A percentile compares a stretch with the other conserved stretches of the same genome.
Evolutionary conservation across 2,888 invertebrate species (phyloP).

Genomic region (Diarsia dahlii): DNA sequence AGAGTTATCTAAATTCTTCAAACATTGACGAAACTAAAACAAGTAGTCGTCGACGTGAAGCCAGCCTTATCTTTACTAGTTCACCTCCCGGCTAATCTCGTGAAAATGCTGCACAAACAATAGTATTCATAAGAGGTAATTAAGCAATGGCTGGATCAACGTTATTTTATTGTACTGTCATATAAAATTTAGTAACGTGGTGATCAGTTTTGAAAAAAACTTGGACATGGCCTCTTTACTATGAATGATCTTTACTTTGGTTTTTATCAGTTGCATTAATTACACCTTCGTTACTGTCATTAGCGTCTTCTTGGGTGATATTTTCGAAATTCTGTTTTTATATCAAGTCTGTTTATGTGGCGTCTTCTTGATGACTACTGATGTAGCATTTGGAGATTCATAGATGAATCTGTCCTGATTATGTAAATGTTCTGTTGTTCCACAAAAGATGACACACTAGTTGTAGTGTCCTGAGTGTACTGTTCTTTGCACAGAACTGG

Average conservation of each 20-base stretch:
- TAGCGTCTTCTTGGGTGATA: not conserved
- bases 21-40: conserved; percentile 79
- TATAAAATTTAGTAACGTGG: conserved; percentile 32
- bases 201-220: conserved; percentile 24
- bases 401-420: too few relatives aligned
- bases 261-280: not conserved
- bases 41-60: conserved; percentile 69
- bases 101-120: conserved; percentile 75
- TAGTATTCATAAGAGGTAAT: conserved; percentile 71
- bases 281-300: not conserved
- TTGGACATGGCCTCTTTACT: conserved; percentile 4
- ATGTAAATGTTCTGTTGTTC: too few relatives aligned
- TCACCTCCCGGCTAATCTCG: conserved; percentile 74
- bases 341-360: not conserved
- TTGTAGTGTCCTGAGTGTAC: too few relatives aligned
- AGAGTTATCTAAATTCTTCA: conserved; percentile 69
- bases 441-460: too few relatives aligned
- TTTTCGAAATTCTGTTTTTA: not conserved
- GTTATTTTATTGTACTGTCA: conserved; percentile 53
- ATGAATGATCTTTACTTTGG: not conserved
- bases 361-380: too few relatives aligned
- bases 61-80: conserved; percentile 75
- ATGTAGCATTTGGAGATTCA: too few relatives aligned
- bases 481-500: too few relatives aligned
- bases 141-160: conserved; percentile 64